Evolutionary conservation across 1,140 invertebrate species (phyloP), one percentile per base, ranked within the genome.

Genomic region (Diprion similis): DNA sequence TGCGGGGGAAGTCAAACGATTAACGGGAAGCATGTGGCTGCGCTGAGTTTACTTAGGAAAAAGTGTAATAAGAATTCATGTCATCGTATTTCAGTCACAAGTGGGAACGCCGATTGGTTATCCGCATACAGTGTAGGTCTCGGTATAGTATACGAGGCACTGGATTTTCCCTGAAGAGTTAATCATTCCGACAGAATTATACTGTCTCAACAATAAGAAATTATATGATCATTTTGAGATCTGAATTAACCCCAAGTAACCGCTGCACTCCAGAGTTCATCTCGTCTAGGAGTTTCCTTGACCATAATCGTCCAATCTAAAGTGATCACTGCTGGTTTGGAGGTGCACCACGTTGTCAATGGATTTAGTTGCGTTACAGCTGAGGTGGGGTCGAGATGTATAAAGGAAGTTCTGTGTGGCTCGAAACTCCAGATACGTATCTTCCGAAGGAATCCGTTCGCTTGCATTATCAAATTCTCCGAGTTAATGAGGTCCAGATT

Each of bases 401-500:
- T 17, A 59, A 59, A 6, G 51, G n/a, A 17, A 59, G 51, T 6
- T 59, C 51, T 59, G 51, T 59, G 1, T 37, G 24, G 24, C 2
- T 59, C 51, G 6, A 59, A 8, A 59, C 7, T 59, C 24, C 24
- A 59, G n/a, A 59, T 59, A 9, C 51, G 51, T 59, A 11, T 59
- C n/a, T 59, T 59, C 51, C 11, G 11, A 59, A 6, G 4, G 11
- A 59, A 59, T 59, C n/a, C 9, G n/a, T 15, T 59, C 11, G 51
- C 51, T 13, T 6, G 11, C 9, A 13, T 59, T 59, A 15, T 59
- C 59, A 69, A 69, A 73, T 73, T 48, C 10, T 46, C 71, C 67
- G 66, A 68, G 69, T 47, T 69, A 68, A 69, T 13, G 46, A 47
- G 19, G 69, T 69, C 24, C 18, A 70, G 24, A 68, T 46, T 59